phyloP scores from a whole-genome alignment of 2,113 vertebrate species.

The Rhineura floridana region DNA sequence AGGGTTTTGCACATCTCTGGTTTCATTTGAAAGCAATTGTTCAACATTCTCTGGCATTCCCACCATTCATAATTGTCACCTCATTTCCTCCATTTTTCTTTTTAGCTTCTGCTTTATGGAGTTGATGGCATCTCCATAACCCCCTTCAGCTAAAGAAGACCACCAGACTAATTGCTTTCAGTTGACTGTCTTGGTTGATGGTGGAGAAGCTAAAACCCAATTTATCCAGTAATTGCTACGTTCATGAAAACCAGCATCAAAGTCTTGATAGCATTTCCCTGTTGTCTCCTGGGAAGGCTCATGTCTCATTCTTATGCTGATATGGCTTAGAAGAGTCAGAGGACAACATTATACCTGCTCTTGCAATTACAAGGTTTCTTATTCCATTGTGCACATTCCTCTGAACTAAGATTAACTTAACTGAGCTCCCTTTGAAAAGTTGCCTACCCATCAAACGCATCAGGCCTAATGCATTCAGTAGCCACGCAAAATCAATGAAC shows the following conservation, averaged over 20 bases:
- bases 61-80: constrained; percentile 55
- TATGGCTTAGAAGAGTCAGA: constrained; percentile 73
- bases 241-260: constrained; percentile 76
- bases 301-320: constrained; percentile 76
- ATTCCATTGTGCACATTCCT: constrained; percentile 74
- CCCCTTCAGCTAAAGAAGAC: constrained; percentile 66
- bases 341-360: constrained; percentile 75
- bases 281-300: constrained; percentile 70
- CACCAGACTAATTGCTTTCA: constrained; percentile 76
- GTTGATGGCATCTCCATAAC: constrained; percentile 72
- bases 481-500: constrained; percentile 80
- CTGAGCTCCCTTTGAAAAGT: constrained; percentile 77
- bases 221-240: constrained; percentile 77
- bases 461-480: constrained; percentile 77
- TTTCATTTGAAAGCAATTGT: neutral
- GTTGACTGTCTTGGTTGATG: constrained; percentile 75
- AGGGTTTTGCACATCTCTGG: neutral
- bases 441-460: constrained; percentile 76
- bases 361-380: constrained; percentile 77
- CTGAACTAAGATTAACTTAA: constrained; percentile 79
- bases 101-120: constrained; percentile 64
- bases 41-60: constrained; percentile 2
- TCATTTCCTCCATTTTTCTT: constrained; percentile 39
- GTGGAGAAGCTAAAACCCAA: constrained; percentile 75
- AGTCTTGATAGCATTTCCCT: constrained; percentile 66